phyloP scores from a whole-genome alignment of 1,140 invertebrate genomes.

The Caerostris extrusa region DNA sequence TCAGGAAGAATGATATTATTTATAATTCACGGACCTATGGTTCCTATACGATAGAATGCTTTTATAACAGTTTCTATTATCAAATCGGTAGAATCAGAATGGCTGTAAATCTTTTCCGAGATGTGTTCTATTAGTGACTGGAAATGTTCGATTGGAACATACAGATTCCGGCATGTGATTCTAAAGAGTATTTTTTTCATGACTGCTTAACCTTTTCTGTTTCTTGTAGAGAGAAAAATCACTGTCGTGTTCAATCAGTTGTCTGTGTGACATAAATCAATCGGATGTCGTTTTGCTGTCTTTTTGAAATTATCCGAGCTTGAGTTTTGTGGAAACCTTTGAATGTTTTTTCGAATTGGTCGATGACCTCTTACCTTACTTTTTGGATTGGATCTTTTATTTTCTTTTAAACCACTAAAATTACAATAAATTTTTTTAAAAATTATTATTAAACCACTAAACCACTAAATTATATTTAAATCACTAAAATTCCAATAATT shows the following conservation, averaged over 20 bases:
- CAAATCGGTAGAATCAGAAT: neutral
- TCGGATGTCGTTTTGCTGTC: neutral
- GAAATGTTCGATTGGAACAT: conserved; percentile 5
- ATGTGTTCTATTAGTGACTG: neutral
- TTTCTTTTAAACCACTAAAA: too few species aligned
- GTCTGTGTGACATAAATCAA: neutral
- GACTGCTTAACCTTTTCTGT: neutral
- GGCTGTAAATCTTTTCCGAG: conserved; percentile 11
- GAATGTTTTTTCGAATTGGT: neutral
- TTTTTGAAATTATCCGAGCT: neutral
- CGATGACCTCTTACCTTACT: neutral
- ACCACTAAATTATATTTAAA: too few species aligned
- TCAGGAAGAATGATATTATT: conserved; percentile 16
- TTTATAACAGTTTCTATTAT: conserved; percentile 22
- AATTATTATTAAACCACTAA: too few species aligned
- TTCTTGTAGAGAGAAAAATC: neutral
- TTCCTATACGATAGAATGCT: neutral
- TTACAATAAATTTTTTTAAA: too few species aligned
- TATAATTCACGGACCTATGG: conserved; percentile 27
- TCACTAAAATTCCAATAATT: too few species aligned
- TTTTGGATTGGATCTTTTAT: too few species aligned
- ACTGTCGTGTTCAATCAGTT: neutral
- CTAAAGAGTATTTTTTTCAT: neutral
- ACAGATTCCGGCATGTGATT: conserved; percentile 1
- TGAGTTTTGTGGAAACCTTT: neutral